Conservation (phyloP, 2,113 vertebrate genomes). For the Hyperopisus bebe region DNA sequence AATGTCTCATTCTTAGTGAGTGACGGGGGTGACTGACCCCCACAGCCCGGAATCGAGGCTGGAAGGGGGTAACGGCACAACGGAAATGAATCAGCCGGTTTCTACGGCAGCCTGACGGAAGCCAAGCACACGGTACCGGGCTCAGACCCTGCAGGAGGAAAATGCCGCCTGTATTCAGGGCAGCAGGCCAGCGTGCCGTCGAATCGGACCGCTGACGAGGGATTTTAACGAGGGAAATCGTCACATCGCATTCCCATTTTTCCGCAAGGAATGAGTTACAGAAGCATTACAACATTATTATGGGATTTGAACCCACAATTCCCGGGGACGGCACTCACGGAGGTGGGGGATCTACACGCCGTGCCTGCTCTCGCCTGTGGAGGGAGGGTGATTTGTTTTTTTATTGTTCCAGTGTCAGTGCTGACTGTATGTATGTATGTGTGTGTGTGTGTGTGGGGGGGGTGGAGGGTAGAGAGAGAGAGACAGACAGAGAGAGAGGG, state of each 20-base stretch:
- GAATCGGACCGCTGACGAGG: neutral
- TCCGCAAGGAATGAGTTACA: neutral
- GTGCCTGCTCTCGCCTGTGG: neutral
- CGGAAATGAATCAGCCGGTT: neutral
- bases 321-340: neutral
- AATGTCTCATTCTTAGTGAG: neutral
- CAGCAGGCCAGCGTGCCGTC: neutral
- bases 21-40: neutral
- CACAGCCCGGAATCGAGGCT: neutral
- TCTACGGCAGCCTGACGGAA: neutral
- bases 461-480: neutral
- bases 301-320: constrained; percentile 2
- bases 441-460: neutral
- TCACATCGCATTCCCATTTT: neutral
- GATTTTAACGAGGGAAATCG: neutral
- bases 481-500: neutral
- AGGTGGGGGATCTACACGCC: neutral
- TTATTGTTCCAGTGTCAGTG: neutral
- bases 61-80: neutral
- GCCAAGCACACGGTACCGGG: neutral
- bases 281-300: neutral
- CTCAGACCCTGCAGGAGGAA: neutral
- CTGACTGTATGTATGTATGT: neutral
- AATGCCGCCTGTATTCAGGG: neutral
- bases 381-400: neutral